These are phyloP conservation scores for Chloebia gouldiae DNA, from an alignment of 2,113 vertebrate genomes.

Conservation along the genomic window DNA sequence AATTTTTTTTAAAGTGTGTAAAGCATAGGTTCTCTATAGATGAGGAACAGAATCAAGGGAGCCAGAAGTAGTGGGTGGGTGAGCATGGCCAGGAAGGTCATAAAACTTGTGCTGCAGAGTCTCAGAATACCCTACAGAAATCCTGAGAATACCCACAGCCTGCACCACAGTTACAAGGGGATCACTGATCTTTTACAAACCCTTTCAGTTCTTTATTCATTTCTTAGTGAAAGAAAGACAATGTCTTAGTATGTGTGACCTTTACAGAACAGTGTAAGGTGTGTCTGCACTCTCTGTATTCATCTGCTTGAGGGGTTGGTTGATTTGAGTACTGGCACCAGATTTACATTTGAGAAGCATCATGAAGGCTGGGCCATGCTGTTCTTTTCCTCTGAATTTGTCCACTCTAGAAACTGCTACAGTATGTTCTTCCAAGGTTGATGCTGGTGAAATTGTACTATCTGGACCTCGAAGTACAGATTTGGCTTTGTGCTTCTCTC, in stretches of 20 bases:
- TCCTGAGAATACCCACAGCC: not conserved
- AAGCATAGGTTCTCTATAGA: not conserved
- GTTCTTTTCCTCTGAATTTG: not conserved
- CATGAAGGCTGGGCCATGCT: not conserved
- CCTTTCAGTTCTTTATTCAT: not conserved
- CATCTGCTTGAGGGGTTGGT: not conserved
- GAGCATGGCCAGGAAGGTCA: not conserved
- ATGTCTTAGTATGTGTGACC: not conserved
- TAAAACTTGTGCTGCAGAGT: not conserved
- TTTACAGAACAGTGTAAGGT: not conserved
- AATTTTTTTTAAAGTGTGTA: not conserved
- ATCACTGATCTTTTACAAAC: not conserved
- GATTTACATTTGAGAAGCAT: not conserved
- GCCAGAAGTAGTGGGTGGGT: not conserved
- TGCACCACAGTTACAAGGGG: not conserved
- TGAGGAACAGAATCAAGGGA: not conserved
- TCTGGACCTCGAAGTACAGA: not conserved
- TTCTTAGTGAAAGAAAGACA: not conserved
- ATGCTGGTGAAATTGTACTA: not conserved
- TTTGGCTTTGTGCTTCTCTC: not conserved
- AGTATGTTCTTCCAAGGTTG: not conserved
- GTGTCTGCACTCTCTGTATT: not conserved
- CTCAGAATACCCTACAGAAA: not conserved
- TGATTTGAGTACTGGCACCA: not conserved
- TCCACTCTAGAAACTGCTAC: not conserved